A percentile compares a stretch with the other conserved stretches of the same genome.
These are phyloP conservation scores for Tragelaphus eurycerus DNA, from an alignment of 2,797 vertebrate genomes.

Conservation along the genomic window DNA sequence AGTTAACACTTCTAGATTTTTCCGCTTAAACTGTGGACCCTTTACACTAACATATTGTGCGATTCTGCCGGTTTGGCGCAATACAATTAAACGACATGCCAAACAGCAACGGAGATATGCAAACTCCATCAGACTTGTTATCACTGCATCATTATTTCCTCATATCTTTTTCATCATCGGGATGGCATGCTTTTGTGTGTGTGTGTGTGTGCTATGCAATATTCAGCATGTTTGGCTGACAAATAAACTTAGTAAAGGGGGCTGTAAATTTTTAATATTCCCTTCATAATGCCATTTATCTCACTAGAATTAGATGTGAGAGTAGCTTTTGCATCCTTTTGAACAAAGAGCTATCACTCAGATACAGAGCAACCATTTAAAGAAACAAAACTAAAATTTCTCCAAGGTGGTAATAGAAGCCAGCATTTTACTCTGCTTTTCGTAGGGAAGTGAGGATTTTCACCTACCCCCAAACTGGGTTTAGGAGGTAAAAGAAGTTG, in stretches of 20 bases:
- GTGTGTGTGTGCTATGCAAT: constrained; percentile 77
- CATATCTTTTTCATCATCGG: constrained; percentile 83
- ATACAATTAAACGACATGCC: constrained; percentile 74
- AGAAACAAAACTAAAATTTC: constrained; percentile 10
- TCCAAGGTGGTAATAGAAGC: not conserved
- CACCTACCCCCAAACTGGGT: not conserved
- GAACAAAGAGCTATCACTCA: constrained; percentile 77
- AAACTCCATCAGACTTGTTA: constrained; percentile 81
- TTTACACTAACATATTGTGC: constrained; percentile 83
- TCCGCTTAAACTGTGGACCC: constrained; percentile 82
- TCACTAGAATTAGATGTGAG: constrained; percentile 79
- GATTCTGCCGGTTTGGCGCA: constrained; percentile 84
- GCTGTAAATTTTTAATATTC: constrained; percentile 87
- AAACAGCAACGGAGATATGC: constrained; percentile 81
- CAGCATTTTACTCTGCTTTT: not conserved
- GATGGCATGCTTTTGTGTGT: constrained; percentile 68
- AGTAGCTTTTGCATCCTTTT: constrained; percentile 58
- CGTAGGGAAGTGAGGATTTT: not conserved
- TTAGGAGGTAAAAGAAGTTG: not conserved
- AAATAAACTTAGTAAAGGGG: constrained; percentile 82
- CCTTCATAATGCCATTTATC: constrained; percentile 79
- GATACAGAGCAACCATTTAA: constrained; percentile 30
- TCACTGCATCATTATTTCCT: constrained; percentile 83
- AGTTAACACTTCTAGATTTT: constrained; percentile 86
- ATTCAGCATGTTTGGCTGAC: constrained; percentile 80